A percentile compares a stretch with the other conserved stretches of the same genome.
Evolutionary conservation across 2,797 vertebrate species (phyloP).

Genomic region (Scolopax bukidnonensis): DNA sequence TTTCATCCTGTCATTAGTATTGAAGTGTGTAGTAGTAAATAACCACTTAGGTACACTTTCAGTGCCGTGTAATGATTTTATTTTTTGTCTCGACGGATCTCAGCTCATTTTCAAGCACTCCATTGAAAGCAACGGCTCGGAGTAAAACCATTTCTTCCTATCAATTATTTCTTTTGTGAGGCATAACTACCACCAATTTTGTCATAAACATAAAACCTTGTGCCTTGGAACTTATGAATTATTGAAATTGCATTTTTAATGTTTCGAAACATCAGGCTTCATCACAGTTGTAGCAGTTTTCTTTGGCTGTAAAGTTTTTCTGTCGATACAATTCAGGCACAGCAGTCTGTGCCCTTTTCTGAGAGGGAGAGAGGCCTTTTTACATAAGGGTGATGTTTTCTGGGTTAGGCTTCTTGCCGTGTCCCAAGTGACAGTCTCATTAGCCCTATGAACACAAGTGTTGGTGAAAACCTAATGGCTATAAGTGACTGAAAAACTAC

Average conservation of each 20-base stretch:
- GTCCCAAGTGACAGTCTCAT: not conserved
- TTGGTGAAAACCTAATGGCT: not conserved
- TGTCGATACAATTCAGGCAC: not conserved
- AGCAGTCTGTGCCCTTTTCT: not conserved
- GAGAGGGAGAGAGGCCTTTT: not conserved
- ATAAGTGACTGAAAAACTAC: not conserved
- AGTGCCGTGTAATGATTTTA: fast-evolving
- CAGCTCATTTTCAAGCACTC: not conserved
- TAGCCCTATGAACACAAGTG: not conserved
- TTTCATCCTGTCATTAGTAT: not conserved
- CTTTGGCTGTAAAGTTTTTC: not conserved
- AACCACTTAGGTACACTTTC: not conserved
- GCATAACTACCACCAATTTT: not conserved
- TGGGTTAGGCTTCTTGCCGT: not conserved
- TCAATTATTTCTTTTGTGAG: not conserved
- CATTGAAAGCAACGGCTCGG: not conserved
- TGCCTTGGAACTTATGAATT: not conserved
- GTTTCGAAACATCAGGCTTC: not conserved
- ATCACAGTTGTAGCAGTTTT: not conserved
- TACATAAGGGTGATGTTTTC: not conserved
- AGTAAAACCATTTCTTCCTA: not conserved
- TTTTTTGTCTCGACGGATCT: not conserved
- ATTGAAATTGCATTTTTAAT: not conserved
- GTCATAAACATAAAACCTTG: not conserved
- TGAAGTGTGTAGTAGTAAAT: not conserved